Evolutionary conservation across 2,888 invertebrate species (phyloP).

Genomic region (Agrilus biguttatus): DNA sequence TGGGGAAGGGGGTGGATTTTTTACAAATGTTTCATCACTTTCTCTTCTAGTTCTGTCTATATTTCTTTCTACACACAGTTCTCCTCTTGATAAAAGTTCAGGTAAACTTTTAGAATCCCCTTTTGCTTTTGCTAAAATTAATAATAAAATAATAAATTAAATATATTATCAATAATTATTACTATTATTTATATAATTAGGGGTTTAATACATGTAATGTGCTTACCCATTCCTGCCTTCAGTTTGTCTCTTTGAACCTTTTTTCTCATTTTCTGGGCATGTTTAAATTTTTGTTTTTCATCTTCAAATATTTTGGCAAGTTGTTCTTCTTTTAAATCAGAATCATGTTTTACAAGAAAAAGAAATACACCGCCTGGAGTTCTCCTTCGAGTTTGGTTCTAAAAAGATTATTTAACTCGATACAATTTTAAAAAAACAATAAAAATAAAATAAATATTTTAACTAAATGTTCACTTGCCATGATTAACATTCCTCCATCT

Average conservation of each 20-base stretch:
- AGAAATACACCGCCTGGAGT: constrained; percentile 81
- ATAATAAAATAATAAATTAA: too few species aligned
- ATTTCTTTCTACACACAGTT: constrained; percentile 28
- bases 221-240: constrained; percentile 34
- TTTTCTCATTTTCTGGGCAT: constrained; percentile 40
- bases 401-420: constrained; percentile 12
- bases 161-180: background rate
- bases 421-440: background rate
- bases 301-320: constrained; percentile 53
- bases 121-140: constrained; percentile 8
- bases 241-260: constrained; percentile 51
- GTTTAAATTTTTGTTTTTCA: constrained; percentile 42
- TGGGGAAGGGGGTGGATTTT: constrained; percentile 71
- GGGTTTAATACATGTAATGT: background rate
- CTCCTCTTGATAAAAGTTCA: constrained; percentile 46
- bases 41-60: constrained; percentile 28
- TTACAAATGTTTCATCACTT: constrained; percentile 38
- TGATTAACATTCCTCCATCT: constrained; percentile 74
- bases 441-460: background rate
- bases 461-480: constrained; percentile 37
- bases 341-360: constrained; percentile 61
- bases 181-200: background rate
- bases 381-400: constrained; percentile 66
- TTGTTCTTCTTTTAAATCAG: constrained; percentile 49
- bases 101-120: constrained; percentile 32